A percentile compares a stretch with the other conserved stretches of the same genome.
These are phyloP conservation scores for Ochropacha duplaris DNA, from an alignment of 2,888 invertebrate species.

Conservation along the genomic window DNA sequence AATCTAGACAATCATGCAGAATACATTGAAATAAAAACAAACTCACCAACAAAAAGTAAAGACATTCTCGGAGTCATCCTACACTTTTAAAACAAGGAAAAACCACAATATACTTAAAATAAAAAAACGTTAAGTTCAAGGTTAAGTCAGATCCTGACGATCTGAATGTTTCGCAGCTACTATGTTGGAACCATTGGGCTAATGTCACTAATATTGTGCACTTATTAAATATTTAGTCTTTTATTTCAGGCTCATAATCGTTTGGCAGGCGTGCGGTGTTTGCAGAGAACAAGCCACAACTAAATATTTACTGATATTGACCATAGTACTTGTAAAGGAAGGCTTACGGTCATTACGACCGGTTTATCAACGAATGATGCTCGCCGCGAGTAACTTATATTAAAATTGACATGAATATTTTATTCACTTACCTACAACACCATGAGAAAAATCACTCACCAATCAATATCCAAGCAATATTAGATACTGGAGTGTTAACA, in stretches of 20 bases:
- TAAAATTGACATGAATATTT: constrained; percentile 3
- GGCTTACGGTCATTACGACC: constrained; percentile 37
- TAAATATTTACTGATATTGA: constrained; percentile 20
- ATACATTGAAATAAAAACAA: constrained; percentile 22
- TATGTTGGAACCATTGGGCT: constrained; percentile 30
- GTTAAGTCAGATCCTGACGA: constrained; percentile 26
- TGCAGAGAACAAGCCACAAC: constrained; percentile 33
- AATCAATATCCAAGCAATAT: too few relatives aligned
- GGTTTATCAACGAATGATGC: constrained; percentile 38
- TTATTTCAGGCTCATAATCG: constrained; percentile 20
- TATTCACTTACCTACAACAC: not conserved
- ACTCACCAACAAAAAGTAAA: constrained; percentile 71
- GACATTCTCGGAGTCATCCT: constrained; percentile 58
- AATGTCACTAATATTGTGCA: constrained; percentile 16
- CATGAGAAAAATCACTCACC: too few relatives aligned
- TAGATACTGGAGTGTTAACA: too few relatives aligned
- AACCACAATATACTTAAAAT: constrained; percentile 47
- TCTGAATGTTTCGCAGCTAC: constrained; percentile 15
- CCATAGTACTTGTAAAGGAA: constrained; percentile 19
- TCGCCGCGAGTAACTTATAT: constrained; percentile 14
- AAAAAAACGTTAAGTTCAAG: constrained; percentile 44
- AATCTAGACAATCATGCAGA: too few relatives aligned
- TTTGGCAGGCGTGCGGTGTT: constrained; percentile 27
- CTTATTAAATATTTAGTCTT: constrained; percentile 4
- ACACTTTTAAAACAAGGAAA: constrained; percentile 53